Percentiles rank a stretch among this genome's conserved stretches.
Evolutionary conservation across 1,140 invertebrate genomes (phyloP).

Genomic region (Drosophila saltans): DNA sequence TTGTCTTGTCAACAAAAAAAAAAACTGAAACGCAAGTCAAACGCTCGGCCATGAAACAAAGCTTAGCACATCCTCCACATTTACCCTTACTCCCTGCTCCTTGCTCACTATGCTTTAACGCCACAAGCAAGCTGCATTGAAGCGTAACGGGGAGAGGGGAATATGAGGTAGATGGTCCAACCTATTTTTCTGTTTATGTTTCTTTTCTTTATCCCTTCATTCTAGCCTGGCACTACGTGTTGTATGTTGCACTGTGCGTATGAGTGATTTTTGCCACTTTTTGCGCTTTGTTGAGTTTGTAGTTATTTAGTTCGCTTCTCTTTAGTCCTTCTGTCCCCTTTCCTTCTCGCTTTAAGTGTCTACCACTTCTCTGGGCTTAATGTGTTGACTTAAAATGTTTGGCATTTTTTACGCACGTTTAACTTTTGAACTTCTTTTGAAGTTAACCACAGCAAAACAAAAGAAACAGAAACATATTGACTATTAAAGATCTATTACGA

Average conservation of each 20-base stretch:
- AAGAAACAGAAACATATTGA: background rate
- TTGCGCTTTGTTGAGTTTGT: conserved; percentile 43
- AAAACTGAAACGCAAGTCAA: conserved; percentile 13
- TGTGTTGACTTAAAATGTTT: conserved; percentile 41
- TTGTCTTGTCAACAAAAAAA: conserved; percentile 62
- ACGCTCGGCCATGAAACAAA: conserved; percentile 35
- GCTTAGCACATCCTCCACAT: conserved; percentile 22
- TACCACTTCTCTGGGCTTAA: background rate
- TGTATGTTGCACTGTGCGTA: conserved; percentile 44
- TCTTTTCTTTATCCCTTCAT: background rate
- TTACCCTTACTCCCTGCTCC: background rate
- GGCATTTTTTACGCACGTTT: conserved; percentile 54
- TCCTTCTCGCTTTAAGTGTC: background rate
- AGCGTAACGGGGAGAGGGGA: conserved; percentile 29
- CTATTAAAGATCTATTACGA: conserved; percentile 3
- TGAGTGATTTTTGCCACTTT: conserved; percentile 50
- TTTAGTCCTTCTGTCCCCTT: background rate
- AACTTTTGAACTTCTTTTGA: conserved; percentile 19
- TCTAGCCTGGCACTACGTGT: conserved; percentile 15
- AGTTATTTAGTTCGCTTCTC: conserved; percentile 29
- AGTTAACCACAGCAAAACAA: conserved; percentile 7
- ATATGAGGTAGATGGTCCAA: background rate
- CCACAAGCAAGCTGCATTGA: conserved; percentile 46
- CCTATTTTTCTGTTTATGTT: background rate
- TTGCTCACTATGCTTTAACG: background rate